These are phyloP conservation scores for Planiliza haematocheilus DNA, from an alignment of 2,113 vertebrate species.

Conservation along the genomic window DNA sequence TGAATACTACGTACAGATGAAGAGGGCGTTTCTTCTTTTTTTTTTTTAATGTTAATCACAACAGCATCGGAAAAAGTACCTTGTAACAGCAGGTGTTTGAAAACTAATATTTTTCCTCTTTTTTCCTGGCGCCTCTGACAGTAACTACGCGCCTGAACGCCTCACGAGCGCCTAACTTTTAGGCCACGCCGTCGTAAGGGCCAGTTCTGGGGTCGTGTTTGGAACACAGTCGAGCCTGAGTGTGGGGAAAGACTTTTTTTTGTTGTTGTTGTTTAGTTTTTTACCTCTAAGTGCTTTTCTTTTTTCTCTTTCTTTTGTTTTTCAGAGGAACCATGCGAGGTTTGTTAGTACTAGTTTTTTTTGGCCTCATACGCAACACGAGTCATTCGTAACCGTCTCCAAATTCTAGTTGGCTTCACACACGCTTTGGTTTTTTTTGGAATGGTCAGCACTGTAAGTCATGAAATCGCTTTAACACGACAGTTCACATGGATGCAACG, in stretches of 20 bases:
- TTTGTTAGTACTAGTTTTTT: constrained; percentile 80
- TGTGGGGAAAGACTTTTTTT: constrained; percentile 48
- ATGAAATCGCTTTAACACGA: constrained; percentile 70
- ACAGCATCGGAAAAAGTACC: constrained; percentile 47
- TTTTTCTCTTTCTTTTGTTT: constrained; percentile 55
- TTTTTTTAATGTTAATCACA: constrained; percentile 18
- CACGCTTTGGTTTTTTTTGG: constrained; percentile 87
- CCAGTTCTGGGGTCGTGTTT: constrained; percentile 69
- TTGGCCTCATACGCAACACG: constrained; percentile 72
- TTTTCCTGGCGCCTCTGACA: constrained; percentile 53
- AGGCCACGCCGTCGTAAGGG: constrained; percentile 36
- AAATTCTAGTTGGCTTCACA: constrained; percentile 75
- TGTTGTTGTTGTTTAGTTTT: too few species aligned
- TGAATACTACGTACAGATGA: constrained; percentile 32
- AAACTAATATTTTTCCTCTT: constrained; percentile 16
- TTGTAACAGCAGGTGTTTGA: constrained; percentile 25
- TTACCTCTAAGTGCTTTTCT: constrained; percentile 77
- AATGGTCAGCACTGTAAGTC: constrained; percentile 83
- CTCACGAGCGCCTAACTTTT: constrained; percentile 54
- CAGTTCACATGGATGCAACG: constrained; percentile 62
- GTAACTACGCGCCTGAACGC: constrained; percentile 66
- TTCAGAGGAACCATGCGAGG: constrained; percentile 73
- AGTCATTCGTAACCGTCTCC: constrained; percentile 68
- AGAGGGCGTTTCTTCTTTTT: constrained; percentile 22
- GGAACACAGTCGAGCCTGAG: constrained; percentile 80